These are phyloP conservation scores for Eulemur coronatus DNA, from an alignment of 2,797 vertebrate genomes.

Conservation along the genomic window DNA sequence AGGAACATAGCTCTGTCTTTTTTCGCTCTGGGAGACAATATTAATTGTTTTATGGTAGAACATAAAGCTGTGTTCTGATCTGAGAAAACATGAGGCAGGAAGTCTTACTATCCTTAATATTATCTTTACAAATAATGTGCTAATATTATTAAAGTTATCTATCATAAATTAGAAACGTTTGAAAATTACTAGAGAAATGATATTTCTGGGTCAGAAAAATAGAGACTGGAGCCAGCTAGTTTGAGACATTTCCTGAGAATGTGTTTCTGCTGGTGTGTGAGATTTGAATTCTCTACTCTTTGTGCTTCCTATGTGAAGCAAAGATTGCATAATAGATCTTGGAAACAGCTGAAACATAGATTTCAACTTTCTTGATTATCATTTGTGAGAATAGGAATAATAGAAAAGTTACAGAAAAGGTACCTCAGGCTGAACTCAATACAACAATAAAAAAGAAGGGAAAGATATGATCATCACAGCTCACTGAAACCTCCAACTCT, in stretches of 20 bases:
- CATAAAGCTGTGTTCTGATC: background rate
- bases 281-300: background rate
- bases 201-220: background rate
- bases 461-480: background rate
- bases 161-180: slow-evolving; percentile 5
- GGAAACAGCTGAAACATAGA: background rate
- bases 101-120: background rate
- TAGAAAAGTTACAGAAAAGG: background rate
- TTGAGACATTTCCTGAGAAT: background rate
- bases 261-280: background rate
- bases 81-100: background rate
- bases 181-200: background rate
- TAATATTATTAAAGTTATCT: background rate
- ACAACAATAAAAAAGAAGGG: background rate
- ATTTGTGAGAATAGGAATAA: background rate
- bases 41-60: background rate
- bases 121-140: slow-evolving; percentile 9
- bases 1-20: background rate
- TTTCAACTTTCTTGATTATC: background rate
- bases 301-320: background rate
- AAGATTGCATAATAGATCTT: background rate
- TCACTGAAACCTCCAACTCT: no score
- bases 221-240: background rate
- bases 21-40: background rate
- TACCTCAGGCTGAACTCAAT: background rate